A percentile compares a stretch with the other conserved stretches of the same genome.
Conservation (phyloP, 92 coral and sea anemone genomes). For the Metridium senile region DNA sequence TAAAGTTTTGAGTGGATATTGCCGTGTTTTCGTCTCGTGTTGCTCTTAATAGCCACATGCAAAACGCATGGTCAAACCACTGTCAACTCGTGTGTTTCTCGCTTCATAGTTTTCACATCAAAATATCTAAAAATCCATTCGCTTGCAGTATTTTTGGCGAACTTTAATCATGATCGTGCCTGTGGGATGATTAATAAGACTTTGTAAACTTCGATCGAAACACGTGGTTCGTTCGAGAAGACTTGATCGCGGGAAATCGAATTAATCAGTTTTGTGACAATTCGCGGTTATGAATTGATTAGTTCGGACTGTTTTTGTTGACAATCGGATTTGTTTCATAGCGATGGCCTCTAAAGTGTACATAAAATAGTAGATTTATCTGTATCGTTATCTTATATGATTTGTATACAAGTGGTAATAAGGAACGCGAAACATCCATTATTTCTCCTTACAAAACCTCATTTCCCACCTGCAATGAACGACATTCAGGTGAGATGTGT, state of each 20-base stretch:
- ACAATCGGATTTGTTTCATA: slow-evolving; percentile 24
- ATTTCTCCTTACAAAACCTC: slow-evolving; percentile 5
- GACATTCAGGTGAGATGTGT: slow-evolving; percentile 1
- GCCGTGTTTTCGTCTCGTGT: slow-evolving; percentile 6
- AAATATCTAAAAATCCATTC: neutral
- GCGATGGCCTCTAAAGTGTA: slow-evolving; percentile 46
- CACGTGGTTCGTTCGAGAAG: slow-evolving; percentile 33
- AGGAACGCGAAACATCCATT: slow-evolving; percentile 7
- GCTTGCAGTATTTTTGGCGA: neutral
- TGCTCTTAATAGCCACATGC: slow-evolving; percentile 48
- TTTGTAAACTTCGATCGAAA: neutral
- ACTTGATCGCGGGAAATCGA: slow-evolving; percentile 53
- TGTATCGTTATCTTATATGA: neutral
- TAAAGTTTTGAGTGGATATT: neutral
- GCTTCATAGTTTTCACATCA: neutral
- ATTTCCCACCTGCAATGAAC: slow-evolving; percentile 15
- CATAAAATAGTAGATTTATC: slow-evolving; percentile 26
- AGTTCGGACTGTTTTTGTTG: slow-evolving; percentile 44
- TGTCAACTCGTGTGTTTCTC: slow-evolving; percentile 9
- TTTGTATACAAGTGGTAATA: slow-evolving; percentile 11
- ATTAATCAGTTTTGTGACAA: slow-evolving; percentile 62
- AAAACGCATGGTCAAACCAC: slow-evolving; percentile 57
- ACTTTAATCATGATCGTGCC: neutral
- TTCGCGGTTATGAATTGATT: slow-evolving; percentile 66
- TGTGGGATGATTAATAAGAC: neutral